A percentile compares a stretch with the other conserved stretches of the same genome.
phyloP scores from a whole-genome alignment of 2,797 vertebrate genomes.

The Sternarchorhynchus goeldii region DNA sequence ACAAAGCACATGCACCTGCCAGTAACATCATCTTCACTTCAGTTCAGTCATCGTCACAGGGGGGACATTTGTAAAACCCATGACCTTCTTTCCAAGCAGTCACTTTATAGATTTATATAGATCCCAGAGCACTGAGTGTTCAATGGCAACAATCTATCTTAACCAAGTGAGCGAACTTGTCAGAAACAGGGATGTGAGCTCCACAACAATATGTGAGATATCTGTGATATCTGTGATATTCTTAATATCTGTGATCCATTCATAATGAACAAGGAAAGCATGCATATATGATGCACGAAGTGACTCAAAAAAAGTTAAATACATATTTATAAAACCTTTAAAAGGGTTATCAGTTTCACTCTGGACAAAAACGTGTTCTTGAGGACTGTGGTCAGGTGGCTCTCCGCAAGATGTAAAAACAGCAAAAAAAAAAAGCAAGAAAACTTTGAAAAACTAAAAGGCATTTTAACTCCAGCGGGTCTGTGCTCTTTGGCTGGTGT shows the following conservation, averaged over 20 bases:
- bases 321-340: too few relatives aligned
- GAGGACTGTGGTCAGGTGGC: too few relatives aligned
- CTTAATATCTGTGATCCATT: not conserved
- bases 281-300: not conserved
- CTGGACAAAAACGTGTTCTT: too few relatives aligned
- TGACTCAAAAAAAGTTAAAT: not conserved
- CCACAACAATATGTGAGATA: not conserved
- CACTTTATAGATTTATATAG: not conserved
- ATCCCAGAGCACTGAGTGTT: conserved; percentile 3
- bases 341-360: too few relatives aligned
- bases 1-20: not conserved
- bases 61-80: conserved; percentile 8
- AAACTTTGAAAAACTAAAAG: too few relatives aligned
- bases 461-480: too few relatives aligned
- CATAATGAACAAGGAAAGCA: not conserved
- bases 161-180: not conserved
- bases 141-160: not conserved
- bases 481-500: not conserved
- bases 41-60: conserved; percentile 12
- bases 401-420: too few relatives aligned
- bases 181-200: conserved; percentile 9
- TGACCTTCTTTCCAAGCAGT: not conserved
- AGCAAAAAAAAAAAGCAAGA: too few relatives aligned
- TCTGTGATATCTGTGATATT: not conserved
- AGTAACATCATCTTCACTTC: not conserved